Conservation (phyloP, 2,113 vertebrate species). For the Cisticola juncidis region DNA sequence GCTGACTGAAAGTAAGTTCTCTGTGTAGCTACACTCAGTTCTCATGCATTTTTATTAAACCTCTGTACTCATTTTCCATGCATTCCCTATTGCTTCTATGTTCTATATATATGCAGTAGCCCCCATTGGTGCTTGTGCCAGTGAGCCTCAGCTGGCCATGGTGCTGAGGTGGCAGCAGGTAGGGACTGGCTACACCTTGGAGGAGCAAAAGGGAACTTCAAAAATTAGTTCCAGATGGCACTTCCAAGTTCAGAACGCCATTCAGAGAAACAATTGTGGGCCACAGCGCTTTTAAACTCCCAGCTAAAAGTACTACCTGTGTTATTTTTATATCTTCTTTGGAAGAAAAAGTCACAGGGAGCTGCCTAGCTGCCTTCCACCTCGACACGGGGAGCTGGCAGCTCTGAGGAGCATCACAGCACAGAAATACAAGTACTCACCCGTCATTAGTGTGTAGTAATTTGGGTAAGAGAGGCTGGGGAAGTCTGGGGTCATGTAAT, state of each 20-base stretch:
- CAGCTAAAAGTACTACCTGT: not conserved
- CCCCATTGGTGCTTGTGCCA: fast-evolving
- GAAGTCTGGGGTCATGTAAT: conserved; percentile 93
- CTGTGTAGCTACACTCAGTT: not conserved
- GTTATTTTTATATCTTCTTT: not conserved
- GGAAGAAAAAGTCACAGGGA: not conserved
- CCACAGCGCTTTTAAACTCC: not conserved
- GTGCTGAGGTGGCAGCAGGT: not conserved
- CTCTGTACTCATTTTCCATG: not conserved
- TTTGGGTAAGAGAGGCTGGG: conserved; percentile 93
- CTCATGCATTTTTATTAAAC: not conserved
- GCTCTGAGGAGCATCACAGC: not conserved
- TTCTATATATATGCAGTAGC: not conserved
- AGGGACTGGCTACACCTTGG: fast-evolving
- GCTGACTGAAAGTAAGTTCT: not conserved
- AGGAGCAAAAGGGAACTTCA: not conserved
- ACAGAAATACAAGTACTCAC: conserved; percentile 66
- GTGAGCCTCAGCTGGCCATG: fast-evolving
- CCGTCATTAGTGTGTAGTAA: conserved; percentile 95
- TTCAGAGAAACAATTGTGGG: not conserved
- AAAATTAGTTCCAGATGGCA: fast-evolving
- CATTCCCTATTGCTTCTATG: not conserved
- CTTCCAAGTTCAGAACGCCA: not conserved
- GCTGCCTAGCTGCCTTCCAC: not conserved
- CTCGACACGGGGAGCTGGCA: not conserved